phyloP scores from a whole-genome alignment of 2,888 invertebrate genomes.

The Dusona sp. region DNA sequence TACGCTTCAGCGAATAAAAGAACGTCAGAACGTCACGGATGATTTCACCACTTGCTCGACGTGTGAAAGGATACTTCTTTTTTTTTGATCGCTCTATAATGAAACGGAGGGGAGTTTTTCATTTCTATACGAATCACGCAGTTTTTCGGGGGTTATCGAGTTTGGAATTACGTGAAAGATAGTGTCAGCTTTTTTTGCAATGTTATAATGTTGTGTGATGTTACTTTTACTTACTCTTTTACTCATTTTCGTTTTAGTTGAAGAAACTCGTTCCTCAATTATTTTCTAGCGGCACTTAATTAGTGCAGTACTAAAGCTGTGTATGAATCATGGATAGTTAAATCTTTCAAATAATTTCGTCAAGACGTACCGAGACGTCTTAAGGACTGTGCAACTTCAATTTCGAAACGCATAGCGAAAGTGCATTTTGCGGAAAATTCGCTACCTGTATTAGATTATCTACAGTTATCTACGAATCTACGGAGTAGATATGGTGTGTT shows the following conservation, averaged over 20 bases:
- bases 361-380: neutral
- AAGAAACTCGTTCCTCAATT: neutral
- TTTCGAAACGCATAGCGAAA: neutral
- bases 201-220: neutral
- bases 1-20: slow-evolving; percentile 26
- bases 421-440: slow-evolving; percentile 12
- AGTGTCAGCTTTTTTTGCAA: neutral
- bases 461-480: neutral
- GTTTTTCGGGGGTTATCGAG: neutral
- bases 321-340: neutral
- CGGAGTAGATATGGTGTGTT: slow-evolving; percentile 34
- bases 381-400: neutral
- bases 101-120: slow-evolving; percentile 8
- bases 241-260: neutral
- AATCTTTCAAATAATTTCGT: slow-evolving; percentile 3
- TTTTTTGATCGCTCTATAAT: slow-evolving; percentile 16
- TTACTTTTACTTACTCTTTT: neutral
- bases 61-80: slow-evolving; percentile 38
- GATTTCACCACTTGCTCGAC: slow-evolving; percentile 27
- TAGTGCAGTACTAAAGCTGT: neutral
- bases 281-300: neutral
- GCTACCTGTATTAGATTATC: slow-evolving; percentile 17
- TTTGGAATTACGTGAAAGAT: neutral
- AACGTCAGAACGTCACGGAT: slow-evolving; percentile 43
- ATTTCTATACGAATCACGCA: neutral